Conservation (phyloP, 2,888 invertebrate species). For the Drosophila setosimentum region DNA sequence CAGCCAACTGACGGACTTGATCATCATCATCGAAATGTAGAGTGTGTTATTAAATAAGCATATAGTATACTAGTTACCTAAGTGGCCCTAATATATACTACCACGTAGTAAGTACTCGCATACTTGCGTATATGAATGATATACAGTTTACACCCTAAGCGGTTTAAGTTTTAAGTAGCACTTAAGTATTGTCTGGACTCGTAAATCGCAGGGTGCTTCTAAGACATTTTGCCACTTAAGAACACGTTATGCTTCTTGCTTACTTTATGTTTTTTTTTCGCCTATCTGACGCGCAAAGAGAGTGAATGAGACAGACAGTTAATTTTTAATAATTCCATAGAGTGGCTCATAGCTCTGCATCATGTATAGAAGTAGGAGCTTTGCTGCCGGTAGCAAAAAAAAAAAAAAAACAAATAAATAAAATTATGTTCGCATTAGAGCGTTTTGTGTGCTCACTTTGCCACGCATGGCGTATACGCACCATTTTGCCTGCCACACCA, state of each 20-base stretch:
- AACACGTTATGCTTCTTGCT: conserved; percentile 54
- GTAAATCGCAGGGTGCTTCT: conserved; percentile 68
- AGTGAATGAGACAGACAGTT: background rate
- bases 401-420: background rate
- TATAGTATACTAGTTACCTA: conserved; percentile 54
- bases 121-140: conserved; percentile 40
- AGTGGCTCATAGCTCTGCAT: conserved; percentile 15
- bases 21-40: conserved; percentile 82
- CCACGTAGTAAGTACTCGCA: conserved; percentile 16
- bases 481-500: conserved; percentile 1
- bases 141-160: conserved; percentile 66
- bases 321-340: conserved; percentile 47
- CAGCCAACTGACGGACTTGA: conserved; percentile 70
- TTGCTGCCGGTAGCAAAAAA: conserved; percentile 7
- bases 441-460: conserved; percentile 53
- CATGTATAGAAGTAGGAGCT: conserved; percentile 13
- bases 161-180: conserved; percentile 80
- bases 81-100: conserved; percentile 44
- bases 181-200: conserved; percentile 75
- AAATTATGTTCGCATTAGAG: conserved; percentile 42
- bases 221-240: conserved; percentile 59
- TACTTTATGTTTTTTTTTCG: conserved; percentile 22
- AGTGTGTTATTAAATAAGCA: conserved; percentile 60
- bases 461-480: conserved; percentile 63
- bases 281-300: background rate